Percentiles rank a stretch among this genome's conserved stretches.
Conservation (phyloP, 2,113 vertebrate species). For the Vidua chalybeata region DNA sequence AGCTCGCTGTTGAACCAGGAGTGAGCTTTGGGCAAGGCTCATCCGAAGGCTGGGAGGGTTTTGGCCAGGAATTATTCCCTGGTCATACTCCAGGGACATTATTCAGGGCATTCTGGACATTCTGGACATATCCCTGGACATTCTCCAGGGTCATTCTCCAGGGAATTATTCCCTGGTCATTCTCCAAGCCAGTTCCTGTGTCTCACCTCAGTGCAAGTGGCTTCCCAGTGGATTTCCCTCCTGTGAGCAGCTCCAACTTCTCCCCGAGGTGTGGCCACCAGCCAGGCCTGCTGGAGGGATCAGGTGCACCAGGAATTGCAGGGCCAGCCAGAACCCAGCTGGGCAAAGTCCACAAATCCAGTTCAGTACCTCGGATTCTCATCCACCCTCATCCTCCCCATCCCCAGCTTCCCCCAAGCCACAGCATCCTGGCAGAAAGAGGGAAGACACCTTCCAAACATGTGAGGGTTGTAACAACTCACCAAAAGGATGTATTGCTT, state of each 20-base stretch:
- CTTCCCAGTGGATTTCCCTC: background rate
- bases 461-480: accelerated
- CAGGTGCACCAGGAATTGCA: background rate
- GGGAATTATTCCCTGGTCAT: background rate
- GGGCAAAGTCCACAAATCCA: background rate
- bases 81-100: background rate
- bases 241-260: background rate
- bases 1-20: background rate
- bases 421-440: accelerated
- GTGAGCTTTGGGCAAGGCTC: background rate
- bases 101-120: too few relatives aligned
- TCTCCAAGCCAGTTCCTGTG: background rate
- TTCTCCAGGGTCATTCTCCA: too few relatives aligned
- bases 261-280: background rate
- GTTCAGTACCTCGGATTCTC: accelerated
- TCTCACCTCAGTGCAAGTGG: background rate
- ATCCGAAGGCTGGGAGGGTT: background rate
- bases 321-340: background rate
- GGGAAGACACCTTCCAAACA: background rate
- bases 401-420: background rate
- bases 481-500: accelerated
- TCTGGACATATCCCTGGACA: too few relatives aligned
- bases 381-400: background rate
- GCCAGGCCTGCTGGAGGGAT: background rate
- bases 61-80: background rate